Evolutionary conservation across 2,888 invertebrate species (phyloP), one percentile per base, ranked within the genome.

Genomic region (Latrodectus hesperus): DNA sequence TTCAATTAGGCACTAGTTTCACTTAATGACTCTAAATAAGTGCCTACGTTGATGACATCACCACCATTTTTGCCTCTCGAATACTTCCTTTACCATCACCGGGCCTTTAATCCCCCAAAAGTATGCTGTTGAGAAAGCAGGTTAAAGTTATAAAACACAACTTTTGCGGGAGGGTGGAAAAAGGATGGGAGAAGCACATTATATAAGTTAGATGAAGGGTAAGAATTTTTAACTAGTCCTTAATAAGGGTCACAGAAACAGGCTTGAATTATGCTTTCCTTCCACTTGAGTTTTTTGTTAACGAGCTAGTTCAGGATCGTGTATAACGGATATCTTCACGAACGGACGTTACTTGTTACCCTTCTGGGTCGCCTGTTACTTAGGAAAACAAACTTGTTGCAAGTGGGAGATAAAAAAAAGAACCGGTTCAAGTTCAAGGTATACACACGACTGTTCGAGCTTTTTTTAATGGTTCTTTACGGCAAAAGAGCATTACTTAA

Each of bases 321-420:
- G 84, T 77, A 22, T 71, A 78, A 67, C 67, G 78, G 84, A 84
- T 84, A 68, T 70, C 26, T 53, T 17, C 74, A 72, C 52, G 11
- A 49, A 26, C 22, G 22, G 22, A 38, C 73, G 26, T 4, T 71
- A 14, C 53, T 11, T 49, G 55, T 26, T 68, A 51, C 22, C 68
- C 65, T 16, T 11, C 38, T 38, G 72, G 78, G 77, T 84, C 84
- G 70, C 60, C 81, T 81, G 49, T 73, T 51, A 72, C 73, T 74
- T 80, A 64, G 22, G 53, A 72, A 84, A 84, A 78, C 77, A 84
- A 84, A 84, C 84, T 84, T 84, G 84, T 65, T 74, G 74, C 81
- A 60, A 70, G 71, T 77, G 22, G 38, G 55, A 17, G 67, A n/a
- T 52, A 72, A 53, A 51, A 17, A 78, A 84, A 26, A 51, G 49